Base-by-base conservation (phyloP, 2,113 vertebrate genomes). In the Carassius gibelio region DNA sequence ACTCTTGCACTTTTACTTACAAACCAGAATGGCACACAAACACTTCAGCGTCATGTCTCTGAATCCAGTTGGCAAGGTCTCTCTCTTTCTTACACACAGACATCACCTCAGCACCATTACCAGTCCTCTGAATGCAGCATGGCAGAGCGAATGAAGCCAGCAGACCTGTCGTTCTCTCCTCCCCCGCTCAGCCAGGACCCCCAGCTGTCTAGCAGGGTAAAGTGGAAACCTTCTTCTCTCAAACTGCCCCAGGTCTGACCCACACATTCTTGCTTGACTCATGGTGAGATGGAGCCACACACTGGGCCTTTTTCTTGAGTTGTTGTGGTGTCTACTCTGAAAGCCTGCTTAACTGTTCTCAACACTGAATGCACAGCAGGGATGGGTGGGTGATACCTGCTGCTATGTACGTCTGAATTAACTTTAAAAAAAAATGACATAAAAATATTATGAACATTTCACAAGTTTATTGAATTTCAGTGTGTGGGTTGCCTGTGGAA, bases 261-360 rank as follows among this genome's bases (percentile, higher is more conserved):
- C 50, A 83, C 10, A 83, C 81, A 83, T 71, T 38, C 34, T 59
- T 42, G 30, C 68, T 83, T 74, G 80, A 68, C 68, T 59, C 69
- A 1, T 6, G 55, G 52, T 36, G 52, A 87, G 62, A 87, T 55
- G 74, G 36, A 84, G 77, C 62, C 66, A 62, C 68, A 74, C 84
- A 61, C 81, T 75, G 68, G 55, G 80, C 38, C 82, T 82, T 68
- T 86, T 62, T 68, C 76, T 78, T 45, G 42, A 61, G 75, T 23
- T 77, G 78, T 83, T 88, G 55, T 86, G 48, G 72, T 80, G 59
- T 82, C 48, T 76, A 69, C 68, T 62, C 81, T 55, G 42, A 84
- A 88, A 84, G 72, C 76, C 82, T 62, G 66, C 76, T 30, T 23
- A 69, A 82, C 84, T 78, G 77, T 85, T 83, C 78, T 77, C 85